phyloP scores from a whole-genome alignment of 2,113 vertebrate species.

The Sorex fumeus region DNA sequence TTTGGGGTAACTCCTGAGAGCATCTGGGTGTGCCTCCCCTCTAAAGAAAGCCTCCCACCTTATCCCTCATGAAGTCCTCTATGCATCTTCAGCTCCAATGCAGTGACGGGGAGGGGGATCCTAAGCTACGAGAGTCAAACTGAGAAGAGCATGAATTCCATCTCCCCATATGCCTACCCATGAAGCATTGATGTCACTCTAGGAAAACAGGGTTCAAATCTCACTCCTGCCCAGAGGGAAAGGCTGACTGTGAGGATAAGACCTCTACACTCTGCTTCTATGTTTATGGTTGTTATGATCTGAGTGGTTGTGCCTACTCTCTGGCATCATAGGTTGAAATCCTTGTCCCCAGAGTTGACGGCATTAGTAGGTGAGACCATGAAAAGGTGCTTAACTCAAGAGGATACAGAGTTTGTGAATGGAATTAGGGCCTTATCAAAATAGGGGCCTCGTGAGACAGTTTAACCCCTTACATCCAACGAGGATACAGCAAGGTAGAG shows the following conservation, averaged over 20 bases:
- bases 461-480: neutral
- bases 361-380: neutral
- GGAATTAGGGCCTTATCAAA: neutral
- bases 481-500: neutral
- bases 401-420: neutral
- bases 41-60: neutral
- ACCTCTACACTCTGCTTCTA: no score
- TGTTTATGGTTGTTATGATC: neutral
- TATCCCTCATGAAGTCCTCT: no score
- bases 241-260: neutral
- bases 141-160: neutral
- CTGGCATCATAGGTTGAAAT: neutral
- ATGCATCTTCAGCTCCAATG: neutral
- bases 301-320: neutral
- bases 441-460: neutral
- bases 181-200: neutral
- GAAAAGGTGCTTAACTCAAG: neutral
- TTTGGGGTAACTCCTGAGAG: no score
- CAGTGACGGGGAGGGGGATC: no score
- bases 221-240: neutral
- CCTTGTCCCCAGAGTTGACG: neutral
- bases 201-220: neutral
- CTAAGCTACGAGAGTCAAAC: neutral
- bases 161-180: fast-evolving
- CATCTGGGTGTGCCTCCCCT: no score